Evolutionary conservation across 2,113 vertebrate species (phyloP), one percentile per base, ranked within the genome.

Genomic region (Actenoides hombroni): DNA sequence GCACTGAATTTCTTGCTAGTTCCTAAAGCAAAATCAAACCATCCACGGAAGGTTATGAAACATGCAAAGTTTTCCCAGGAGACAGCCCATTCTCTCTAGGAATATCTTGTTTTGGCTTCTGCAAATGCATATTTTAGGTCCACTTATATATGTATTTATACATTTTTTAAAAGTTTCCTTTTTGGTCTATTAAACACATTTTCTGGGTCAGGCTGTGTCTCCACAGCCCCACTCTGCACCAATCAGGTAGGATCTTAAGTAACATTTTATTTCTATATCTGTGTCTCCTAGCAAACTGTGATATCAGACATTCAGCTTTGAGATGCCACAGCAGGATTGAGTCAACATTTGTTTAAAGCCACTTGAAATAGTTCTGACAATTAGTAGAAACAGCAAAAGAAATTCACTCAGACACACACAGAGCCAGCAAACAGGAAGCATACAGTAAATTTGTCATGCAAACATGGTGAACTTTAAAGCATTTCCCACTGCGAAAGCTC

Each of bases 261-360:
- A 94, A 3, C 28, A 69, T 91, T 92, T 93, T 76, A 16, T 82
- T 88, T 67, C 67, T 87, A 6, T 73, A 83, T 86, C 57, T 42
- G 37, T 53, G 74, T 93, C 87, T 94, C 80, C 88, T 89, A 89
- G 88, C 65, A 96, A 95, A 88, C 48, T 65, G 24, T 75, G 53
- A 39, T 88, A 88, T 70, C 68, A 90, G 78, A 83, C 23, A 12
- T 84, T 91, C 73, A 79, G 74, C 77, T 92, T 91, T 49, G 60
- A 93, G 94, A 85, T 81, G 83, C 79, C 94, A 91, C 91, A 96
- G 92, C 88, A 95, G 91, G 95, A 89, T 6, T 94, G 83, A 96
- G 53, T 96, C 92, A 95, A 95, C 83, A 85, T 94, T 94, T 96
- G 78, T 94, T 94, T 94, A 92, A 91, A 94, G 77, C 86, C 88